These are phyloP conservation scores for Acrobasis consociella DNA, from an alignment of 2,888 invertebrate species.

Conservation along the genomic window DNA sequence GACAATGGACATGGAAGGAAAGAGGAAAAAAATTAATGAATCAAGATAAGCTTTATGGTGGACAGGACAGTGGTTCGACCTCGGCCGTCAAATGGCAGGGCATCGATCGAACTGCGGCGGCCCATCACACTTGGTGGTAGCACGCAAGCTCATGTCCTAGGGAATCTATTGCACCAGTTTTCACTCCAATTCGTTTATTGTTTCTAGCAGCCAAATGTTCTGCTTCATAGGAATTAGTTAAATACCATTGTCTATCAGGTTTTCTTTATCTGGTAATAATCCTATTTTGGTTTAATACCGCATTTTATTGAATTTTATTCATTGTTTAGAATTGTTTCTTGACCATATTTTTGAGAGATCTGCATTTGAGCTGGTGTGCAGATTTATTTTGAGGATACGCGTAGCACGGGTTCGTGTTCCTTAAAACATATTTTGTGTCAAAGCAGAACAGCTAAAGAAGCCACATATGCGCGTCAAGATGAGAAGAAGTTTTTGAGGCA, in stretches of 20 bases:
- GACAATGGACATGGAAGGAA: slow-evolving; percentile 61
- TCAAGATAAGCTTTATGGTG: slow-evolving; percentile 78
- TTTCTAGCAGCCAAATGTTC: neutral
- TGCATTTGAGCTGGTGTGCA: no score
- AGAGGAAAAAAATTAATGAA: slow-evolving; percentile 66
- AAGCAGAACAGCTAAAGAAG: no score
- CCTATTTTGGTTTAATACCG: neutral
- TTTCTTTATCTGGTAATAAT: neutral
- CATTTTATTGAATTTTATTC: neutral
- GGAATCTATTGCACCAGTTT: slow-evolving; percentile 3
- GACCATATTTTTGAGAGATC: no score
- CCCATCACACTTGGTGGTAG: slow-evolving; percentile 54
- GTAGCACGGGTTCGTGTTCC: no score
- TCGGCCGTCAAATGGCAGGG: slow-evolving; percentile 76
- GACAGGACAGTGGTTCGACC: slow-evolving; percentile 78
- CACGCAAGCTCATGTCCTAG: slow-evolving; percentile 51
- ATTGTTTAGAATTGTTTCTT: no score
- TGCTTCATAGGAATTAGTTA: neutral
- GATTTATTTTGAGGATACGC: no score
- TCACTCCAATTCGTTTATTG: neutral
- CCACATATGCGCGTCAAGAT: no score
- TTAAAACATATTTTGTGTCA: no score
- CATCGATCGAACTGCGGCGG: slow-evolving; percentile 71
- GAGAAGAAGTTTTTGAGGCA: no score
- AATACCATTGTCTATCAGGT: neutral